Evolutionary conservation across 2,113 vertebrate species (phyloP), one percentile per base, ranked within the genome.

Genomic region (Crotalus helleri): DNA sequence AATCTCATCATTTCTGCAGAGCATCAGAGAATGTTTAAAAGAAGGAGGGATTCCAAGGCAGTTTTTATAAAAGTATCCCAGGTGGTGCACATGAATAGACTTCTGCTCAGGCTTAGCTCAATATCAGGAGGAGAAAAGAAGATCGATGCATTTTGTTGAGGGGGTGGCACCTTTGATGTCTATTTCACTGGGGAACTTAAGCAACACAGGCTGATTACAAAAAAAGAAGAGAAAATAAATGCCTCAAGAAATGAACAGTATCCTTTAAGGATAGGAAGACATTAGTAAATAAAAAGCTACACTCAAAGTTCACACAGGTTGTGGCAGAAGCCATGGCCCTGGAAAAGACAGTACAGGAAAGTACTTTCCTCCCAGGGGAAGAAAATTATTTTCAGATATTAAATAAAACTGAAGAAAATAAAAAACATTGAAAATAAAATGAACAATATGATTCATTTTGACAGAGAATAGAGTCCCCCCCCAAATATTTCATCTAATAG

Each of bases 371-470:
- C 26, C 85, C 89, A 93, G 93, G 74, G 93, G 94, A 96, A 96
- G 94, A 92, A 94, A 93, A 81, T 61, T 93, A 46, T 92, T 92
- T 1, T 92, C 95, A 93, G 29, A 95, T 23, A 1, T 61, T 92
- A 94, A 97, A 94, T 57, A 97, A 96, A 97, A 95, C 64, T 0
- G 57, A 51, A 26, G 81, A 92, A 95, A 94, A 58, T 91, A 94
- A 23, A 85, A 96, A 96, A 53, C 96, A 96, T 51, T 97, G 97
- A 17, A 97, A 95, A 95, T 3, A 55, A 51, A 54, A 89, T 33
- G 10, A 49, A 96, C 97, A 98, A 98, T 94, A 95, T 97, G 89
- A 97, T 97, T 89, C 96, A 96, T 95, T 94, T 95, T 91, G 98
- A 98, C 96, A 95, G 96, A 93, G 98, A 98, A 54, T 54, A 13